Percentiles rank a stretch among this genome's conserved stretches.
These are phyloP conservation scores for Phortica okadai DNA, from an alignment of 2,888 invertebrate genomes.

Conservation along the genomic window DNA sequence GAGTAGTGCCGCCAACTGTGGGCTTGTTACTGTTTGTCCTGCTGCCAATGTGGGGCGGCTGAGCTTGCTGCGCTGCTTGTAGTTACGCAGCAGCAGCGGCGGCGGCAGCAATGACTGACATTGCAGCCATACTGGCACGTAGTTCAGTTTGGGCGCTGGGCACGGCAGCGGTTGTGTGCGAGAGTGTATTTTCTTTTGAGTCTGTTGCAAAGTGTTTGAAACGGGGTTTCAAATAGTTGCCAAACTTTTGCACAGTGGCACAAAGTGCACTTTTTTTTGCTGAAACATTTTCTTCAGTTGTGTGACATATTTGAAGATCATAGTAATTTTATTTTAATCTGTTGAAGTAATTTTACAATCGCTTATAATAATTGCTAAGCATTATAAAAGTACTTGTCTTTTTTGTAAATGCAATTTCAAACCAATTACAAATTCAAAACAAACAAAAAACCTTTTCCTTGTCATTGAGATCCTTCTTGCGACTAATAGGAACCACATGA, in stretches of 20 bases:
- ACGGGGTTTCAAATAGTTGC: conserved; percentile 41
- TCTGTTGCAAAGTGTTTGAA: conserved; percentile 44
- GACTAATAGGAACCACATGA: not conserved
- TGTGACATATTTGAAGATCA: too few species aligned
- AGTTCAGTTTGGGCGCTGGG: not conserved
- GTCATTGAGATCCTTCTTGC: not conserved
- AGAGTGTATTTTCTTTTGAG: conserved; percentile 26
- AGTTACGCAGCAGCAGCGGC: not conserved
- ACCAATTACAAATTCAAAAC: too few species aligned
- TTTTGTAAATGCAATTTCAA: too few species aligned
- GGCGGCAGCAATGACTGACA: not conserved
- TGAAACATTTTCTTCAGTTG: not conserved
- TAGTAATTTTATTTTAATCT: too few species aligned
- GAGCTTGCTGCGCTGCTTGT: not conserved
- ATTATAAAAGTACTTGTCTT: too few species aligned
- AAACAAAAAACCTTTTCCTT: not conserved
- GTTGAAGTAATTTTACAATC: too few species aligned
- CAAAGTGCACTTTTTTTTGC: not conserved
- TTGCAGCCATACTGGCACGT: not conserved
- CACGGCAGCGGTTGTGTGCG: not conserved
- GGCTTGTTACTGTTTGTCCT: conserved; percentile 21
- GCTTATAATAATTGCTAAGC: too few species aligned
- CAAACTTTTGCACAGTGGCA: conserved; percentile 37
- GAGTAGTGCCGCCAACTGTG: conserved; percentile 1
- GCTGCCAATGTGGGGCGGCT: not conserved